A percentile compares a stretch with the other conserved stretches of the same genome.
phyloP scores from a whole-genome alignment of 2,113 vertebrate genomes.

The Haplotaxodon microlepis region DNA sequence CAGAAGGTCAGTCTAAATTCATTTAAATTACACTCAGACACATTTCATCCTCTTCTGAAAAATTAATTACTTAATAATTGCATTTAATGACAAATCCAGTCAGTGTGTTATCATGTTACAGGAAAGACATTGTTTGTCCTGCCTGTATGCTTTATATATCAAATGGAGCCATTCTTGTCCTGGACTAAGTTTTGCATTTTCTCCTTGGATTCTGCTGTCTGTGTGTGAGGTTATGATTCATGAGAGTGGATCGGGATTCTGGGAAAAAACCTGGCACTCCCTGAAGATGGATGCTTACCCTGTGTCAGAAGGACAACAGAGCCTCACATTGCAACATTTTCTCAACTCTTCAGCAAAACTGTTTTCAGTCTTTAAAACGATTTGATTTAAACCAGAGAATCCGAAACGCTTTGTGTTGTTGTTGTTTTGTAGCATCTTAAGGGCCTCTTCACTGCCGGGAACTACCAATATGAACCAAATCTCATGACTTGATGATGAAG shows the following conservation, averaged over 20 bases:
- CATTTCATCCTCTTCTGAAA: not conserved
- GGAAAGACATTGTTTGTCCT: not conserved
- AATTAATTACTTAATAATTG: not conserved
- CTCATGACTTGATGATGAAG: slow-evolving; percentile 8
- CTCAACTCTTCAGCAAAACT: slow-evolving; percentile 18
- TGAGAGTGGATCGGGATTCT: slow-evolving; percentile 32
- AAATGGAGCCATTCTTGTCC: not conserved
- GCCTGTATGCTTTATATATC: not conserved
- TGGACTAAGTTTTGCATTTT: slow-evolving; percentile 9
- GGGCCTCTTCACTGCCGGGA: slow-evolving; percentile 2
- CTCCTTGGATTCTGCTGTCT: not conserved
- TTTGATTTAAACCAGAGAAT: slow-evolving; percentile 45
- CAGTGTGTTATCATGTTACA: slow-evolving; percentile 18
- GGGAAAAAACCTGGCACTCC: slow-evolving; percentile 52
- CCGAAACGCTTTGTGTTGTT: not conserved
- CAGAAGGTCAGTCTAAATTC: slow-evolving; percentile 12
- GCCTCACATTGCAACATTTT: slow-evolving; percentile 40
- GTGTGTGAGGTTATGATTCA: slow-evolving; percentile 45
- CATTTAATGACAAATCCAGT: not conserved
- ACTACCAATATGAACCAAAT: not conserved
- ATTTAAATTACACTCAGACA: not conserved
- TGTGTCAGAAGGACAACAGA: slow-evolving; percentile 42
- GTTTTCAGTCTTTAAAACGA: slow-evolving; percentile 34
- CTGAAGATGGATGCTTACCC: slow-evolving; percentile 50
- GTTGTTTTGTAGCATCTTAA: slow-evolving; percentile 20